Conservation (phyloP, 2,888 invertebrate genomes). For the Tachystola acroxantha region DNA sequence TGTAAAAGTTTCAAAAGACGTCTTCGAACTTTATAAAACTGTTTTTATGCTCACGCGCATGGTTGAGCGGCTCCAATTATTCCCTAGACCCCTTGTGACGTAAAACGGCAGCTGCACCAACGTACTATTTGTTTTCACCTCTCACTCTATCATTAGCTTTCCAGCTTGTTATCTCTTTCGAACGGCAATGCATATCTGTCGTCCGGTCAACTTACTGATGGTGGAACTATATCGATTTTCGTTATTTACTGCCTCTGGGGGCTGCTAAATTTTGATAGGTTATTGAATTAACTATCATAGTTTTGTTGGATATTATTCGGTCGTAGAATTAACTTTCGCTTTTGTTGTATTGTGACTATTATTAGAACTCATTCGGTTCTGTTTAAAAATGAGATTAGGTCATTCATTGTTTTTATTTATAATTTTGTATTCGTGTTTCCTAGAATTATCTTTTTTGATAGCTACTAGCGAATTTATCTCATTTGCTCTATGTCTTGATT, state of each 20-base stretch:
- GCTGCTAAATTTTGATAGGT: not conserved
- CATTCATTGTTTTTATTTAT: too few relatives aligned
- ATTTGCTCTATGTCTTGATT: too few relatives aligned
- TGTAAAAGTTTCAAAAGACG: conserved; percentile 25
- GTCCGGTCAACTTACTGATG: conserved; percentile 49
- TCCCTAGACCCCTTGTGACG: conserved; percentile 68
- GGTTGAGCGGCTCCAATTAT: conserved; percentile 61
- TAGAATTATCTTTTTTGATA: too few relatives aligned
- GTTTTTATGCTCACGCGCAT: conserved; percentile 43
- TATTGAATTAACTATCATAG: not conserved
- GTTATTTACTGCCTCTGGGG: not conserved
- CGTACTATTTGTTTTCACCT: conserved; percentile 44
- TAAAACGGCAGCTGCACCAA: conserved; percentile 70
- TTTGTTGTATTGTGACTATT: too few relatives aligned
- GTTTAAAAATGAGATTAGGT: too few relatives aligned
- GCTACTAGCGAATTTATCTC: too few relatives aligned
- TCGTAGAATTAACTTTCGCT: too few relatives aligned
- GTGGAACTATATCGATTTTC: conserved; percentile 53
- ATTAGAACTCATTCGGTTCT: too few relatives aligned
- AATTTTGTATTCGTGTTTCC: too few relatives aligned
- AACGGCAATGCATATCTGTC: conserved; percentile 50
- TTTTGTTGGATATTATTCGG: too few relatives aligned
- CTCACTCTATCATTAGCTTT: conserved; percentile 38
- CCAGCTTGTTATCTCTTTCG: conserved; percentile 34
- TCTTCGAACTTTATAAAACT: conserved; percentile 29